These are phyloP conservation scores for Protobothrops mucrosquamatus DNA, from an alignment of 2,113 vertebrate genomes.

Conservation along the genomic window DNA sequence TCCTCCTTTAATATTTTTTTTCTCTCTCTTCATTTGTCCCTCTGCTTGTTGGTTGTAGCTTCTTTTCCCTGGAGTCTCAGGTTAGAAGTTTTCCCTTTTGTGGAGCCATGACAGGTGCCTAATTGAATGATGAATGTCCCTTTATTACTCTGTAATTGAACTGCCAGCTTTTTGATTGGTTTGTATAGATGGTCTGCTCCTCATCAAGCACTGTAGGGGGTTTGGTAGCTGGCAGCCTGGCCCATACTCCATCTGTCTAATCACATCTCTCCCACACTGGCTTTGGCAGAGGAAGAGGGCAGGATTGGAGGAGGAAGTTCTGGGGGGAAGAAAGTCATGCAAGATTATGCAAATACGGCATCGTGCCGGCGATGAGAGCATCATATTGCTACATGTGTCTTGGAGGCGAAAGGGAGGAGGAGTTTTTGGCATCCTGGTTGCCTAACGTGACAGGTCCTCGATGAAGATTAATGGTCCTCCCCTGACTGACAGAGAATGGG, in stretches of 20 bases:
- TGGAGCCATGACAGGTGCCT: slow-evolving; percentile 95
- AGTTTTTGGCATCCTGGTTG: slow-evolving; percentile 67
- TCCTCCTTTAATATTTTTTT: not conserved
- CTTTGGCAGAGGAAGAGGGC: slow-evolving; percentile 39
- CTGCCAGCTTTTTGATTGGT: slow-evolving; percentile 87
- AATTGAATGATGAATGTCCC: slow-evolving; percentile 99
- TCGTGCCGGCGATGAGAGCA: slow-evolving; percentile 73
- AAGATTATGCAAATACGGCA: slow-evolving; percentile 88
- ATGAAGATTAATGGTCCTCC: slow-evolving; percentile 99
- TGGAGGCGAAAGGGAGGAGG: slow-evolving; percentile 65
- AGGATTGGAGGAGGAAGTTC: slow-evolving; percentile 16
- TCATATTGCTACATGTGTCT: slow-evolving; percentile 64
- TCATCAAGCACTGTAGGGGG: slow-evolving; percentile 78
- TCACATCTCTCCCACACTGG: slow-evolving; percentile 73
- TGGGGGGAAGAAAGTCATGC: slow-evolving; percentile 75
- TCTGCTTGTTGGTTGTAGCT: slow-evolving; percentile 73
- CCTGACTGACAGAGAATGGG: slow-evolving; percentile 96
- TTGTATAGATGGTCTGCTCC: slow-evolving; percentile 67
- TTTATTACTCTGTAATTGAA: slow-evolving; percentile 98
- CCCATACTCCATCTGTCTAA: slow-evolving; percentile 95
- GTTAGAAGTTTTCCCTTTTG: slow-evolving; percentile 86
- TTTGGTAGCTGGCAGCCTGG: slow-evolving; percentile 77
- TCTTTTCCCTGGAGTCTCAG: slow-evolving; percentile 78
- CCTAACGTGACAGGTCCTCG: slow-evolving; percentile 86
- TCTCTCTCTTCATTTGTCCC: slow-evolving; percentile 69